Base-by-base conservation (phyloP, 2,888 invertebrate genomes). In the Cryptophagus acutangulus region DNA sequence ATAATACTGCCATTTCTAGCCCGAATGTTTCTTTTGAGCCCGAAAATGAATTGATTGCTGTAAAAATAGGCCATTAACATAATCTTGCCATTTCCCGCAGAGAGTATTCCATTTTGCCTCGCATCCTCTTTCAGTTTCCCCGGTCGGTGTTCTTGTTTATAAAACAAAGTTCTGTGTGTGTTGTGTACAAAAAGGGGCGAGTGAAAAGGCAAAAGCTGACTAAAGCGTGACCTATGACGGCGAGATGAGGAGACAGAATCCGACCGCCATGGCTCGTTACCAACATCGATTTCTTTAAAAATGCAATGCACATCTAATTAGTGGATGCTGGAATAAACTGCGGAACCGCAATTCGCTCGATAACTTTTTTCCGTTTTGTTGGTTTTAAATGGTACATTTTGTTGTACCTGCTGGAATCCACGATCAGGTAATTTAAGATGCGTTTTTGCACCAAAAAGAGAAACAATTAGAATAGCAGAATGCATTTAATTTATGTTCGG, bases 251-350 rank as follows among this genome's bases (percentile, higher is more conserved):
- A 39, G 41, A 17, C 40, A 40, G 38, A 12, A 20, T 16, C 24
- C 36, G 35, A 38, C 46, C 49, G 52, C 54, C 45, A 46, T 49
- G 49, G 53, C 56, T 63, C 60, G 63, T 63, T 63, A 61, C 60
- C 56, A 49, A 43, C 62, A 66, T 66, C 61, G 66, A 66, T 66
- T 66, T 65, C 65, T 64, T 65, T 61, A 66, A 65, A 65, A 66
- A 65, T 66, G 64, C 64, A 64, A 57, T 64, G 62, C 62, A 65
- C 63, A 62, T 63, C 62, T 66, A 66, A 66, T 66, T 66, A 66
- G 58, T 49, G 53, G 50, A 57, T 49, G 49, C 46, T 53, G 51
- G 55, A 52, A 52, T 54, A 51, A 48, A 46, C 45, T 52, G 58
- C 61, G 60, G 60, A 57, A 54, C 51, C 24, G 24, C 24, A 20